Evolutionary conservation across 2,113 vertebrate genomes (phyloP), one percentile per base, ranked within the genome.

Genomic region (Colistium nudipinnis): DNA sequence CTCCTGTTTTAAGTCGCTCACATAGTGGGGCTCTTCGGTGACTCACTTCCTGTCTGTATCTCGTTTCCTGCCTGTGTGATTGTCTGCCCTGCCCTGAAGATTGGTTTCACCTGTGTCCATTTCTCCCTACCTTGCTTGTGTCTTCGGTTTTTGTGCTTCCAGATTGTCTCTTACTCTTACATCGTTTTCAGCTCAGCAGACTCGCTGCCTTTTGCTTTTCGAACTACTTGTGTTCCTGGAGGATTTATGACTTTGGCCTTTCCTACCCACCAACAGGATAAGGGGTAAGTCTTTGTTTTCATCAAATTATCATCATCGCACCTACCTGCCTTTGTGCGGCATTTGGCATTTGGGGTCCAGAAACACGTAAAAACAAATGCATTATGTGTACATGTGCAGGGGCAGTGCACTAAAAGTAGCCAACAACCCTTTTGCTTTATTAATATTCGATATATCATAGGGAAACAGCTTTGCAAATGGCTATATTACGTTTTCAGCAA

Each of bases 361-460:
- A 31, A 13, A 43, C 11, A 22, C 10, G 28, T 36, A 35, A 67
- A 65, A 69, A 48, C n/a, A 45, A 22, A 22, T 38, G 24, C 16
- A n/a, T 39, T 64, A 19, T 73, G 11, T 59, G 25, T 56, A 65
- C 45, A 52, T 54, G 45, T 13, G 30, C 52, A 70, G 28, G 36
- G 33, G 13, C 0, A 1, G 10, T 28, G 31, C 17, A 30, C 30
- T 70, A 30, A 71, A 68, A 64, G 44, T 59, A 28, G 14, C 11
- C 9, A 64, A 53, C 25, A 54, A 49, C 27, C 24, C 0, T 16
- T 57, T 44, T 51, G 31, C 44, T 22, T 1, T 31, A 36, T 24
- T n/a, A n/a, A n/a, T n/a, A n/a, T n/a, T n/a, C n/a, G 20, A 57
- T 36, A 27, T 4, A 44, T 0, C 19, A 53, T 33, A 14, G 39